Evolutionary conservation across 2,888 invertebrate genomes (phyloP).

Genomic region (Abrostola tripartita): DNA sequence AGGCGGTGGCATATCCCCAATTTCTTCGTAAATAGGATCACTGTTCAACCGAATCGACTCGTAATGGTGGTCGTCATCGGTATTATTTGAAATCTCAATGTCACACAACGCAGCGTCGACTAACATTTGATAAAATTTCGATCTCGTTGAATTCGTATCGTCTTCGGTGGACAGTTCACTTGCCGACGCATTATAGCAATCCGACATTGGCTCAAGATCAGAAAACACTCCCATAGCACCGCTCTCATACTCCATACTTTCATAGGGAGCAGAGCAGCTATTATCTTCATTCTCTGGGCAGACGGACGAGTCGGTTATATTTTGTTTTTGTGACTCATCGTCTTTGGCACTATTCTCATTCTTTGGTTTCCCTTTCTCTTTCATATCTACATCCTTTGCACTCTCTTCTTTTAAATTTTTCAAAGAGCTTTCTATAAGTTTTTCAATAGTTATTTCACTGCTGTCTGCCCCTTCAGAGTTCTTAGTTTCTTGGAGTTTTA

Average conservation of each 20-base stretch:
- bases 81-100: slow-evolving; percentile 89
- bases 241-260: slow-evolving; percentile 92
- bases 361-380: slow-evolving; percentile 62
- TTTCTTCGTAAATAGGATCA: slow-evolving; percentile 94
- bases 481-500: slow-evolving; percentile 88
- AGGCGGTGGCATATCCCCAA: slow-evolving; percentile 93
- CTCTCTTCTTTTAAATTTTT: slow-evolving; percentile 80
- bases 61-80: slow-evolving; percentile 91
- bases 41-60: slow-evolving; percentile 91
- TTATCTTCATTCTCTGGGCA: slow-evolving; percentile 83
- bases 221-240: slow-evolving; percentile 86
- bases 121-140: slow-evolving; percentile 92
- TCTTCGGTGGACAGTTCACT: slow-evolving; percentile 90
- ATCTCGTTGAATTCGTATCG: slow-evolving; percentile 89
- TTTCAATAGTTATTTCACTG: slow-evolving; percentile 83
- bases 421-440: slow-evolving; percentile 84
- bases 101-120: slow-evolving; percentile 91
- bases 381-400: slow-evolving; percentile 54
- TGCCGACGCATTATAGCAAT: slow-evolving; percentile 92
- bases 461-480: slow-evolving; percentile 82
- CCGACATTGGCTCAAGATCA: slow-evolving; percentile 89
- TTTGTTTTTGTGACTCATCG: slow-evolving; percentile 63
- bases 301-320: slow-evolving; percentile 62
- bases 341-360: slow-evolving; percentile 64
- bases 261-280: slow-evolving; percentile 92